Conservation (phyloP, 2,888 invertebrate species). For the Euphydryas editha region DNA sequence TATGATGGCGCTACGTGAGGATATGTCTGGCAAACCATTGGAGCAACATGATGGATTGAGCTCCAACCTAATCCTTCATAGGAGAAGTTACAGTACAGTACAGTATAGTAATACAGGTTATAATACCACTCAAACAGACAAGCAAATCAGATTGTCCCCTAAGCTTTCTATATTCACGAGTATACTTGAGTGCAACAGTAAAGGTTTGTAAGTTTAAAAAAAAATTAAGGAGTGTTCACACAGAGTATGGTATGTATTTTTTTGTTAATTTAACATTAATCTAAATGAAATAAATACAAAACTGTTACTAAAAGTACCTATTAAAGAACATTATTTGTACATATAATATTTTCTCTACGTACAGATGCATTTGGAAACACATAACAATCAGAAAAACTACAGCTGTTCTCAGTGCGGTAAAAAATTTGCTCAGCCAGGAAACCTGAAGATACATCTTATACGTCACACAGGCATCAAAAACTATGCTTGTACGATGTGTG, state of each 20-base stretch:
- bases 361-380: conserved; percentile 86
- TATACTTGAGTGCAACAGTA: not conserved
- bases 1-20: conserved; percentile 3
- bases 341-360: not conserved
- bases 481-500: conserved; percentile 71
- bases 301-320: not conserved
- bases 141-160: not conserved
- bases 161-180: not conserved
- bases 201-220: conserved; percentile 7
- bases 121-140: no score
- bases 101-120: no score
- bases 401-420: conserved; percentile 89
- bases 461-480: conserved; percentile 77
- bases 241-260: not conserved
- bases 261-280: not conserved
- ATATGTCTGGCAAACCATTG: not conserved
- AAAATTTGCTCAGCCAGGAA: conserved; percentile 85
- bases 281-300: not conserved
- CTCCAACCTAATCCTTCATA: no score
- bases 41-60: no score
- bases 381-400: conserved; percentile 88
- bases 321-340: not conserved
- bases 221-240: not conserved
- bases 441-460: conserved; percentile 75
- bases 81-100: no score